These are phyloP conservation scores for Chelonia mydas DNA, from an alignment of 2,797 vertebrate species.

Conservation along the genomic window DNA sequence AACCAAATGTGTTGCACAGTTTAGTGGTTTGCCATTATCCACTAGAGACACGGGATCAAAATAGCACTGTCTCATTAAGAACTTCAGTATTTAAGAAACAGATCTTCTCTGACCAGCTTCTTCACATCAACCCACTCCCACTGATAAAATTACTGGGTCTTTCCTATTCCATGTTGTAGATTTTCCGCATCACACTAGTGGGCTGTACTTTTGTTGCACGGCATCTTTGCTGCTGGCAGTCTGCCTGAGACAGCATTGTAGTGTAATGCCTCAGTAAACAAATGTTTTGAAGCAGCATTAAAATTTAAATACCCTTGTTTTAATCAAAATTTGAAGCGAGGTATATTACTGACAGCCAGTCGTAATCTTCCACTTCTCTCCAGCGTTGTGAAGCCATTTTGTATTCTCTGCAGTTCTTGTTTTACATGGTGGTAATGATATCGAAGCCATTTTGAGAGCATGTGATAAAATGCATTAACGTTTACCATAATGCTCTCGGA, in stretches of 20 bases:
- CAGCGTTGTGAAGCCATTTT: neutral
- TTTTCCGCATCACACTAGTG: neutral
- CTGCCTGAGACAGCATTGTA: neutral
- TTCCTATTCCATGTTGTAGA: neutral
- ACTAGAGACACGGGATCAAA: rapidly evolving
- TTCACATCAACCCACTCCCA: neutral
- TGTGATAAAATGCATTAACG: neutral
- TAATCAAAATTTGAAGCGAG: neutral
- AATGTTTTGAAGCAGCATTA: neutral
- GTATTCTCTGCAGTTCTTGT: rapidly evolving
- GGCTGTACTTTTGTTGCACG: neutral
- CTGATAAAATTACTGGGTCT: neutral
- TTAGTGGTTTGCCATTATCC: neutral
- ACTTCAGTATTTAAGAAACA: neutral
- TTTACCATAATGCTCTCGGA: rapidly evolving
- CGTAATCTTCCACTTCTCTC: neutral
- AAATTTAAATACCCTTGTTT: neutral
- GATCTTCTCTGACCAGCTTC: neutral
- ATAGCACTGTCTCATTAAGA: rapidly evolving
- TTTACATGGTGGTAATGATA: neutral
- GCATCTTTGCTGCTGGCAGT: neutral
- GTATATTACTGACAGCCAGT: neutral
- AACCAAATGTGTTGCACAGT: neutral
- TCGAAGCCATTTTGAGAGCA: neutral
- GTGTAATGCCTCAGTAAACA: neutral